These are phyloP conservation scores for Polypedilum pembai DNA, from an alignment of 1,140 invertebrate genomes.

Conservation along the genomic window DNA sequence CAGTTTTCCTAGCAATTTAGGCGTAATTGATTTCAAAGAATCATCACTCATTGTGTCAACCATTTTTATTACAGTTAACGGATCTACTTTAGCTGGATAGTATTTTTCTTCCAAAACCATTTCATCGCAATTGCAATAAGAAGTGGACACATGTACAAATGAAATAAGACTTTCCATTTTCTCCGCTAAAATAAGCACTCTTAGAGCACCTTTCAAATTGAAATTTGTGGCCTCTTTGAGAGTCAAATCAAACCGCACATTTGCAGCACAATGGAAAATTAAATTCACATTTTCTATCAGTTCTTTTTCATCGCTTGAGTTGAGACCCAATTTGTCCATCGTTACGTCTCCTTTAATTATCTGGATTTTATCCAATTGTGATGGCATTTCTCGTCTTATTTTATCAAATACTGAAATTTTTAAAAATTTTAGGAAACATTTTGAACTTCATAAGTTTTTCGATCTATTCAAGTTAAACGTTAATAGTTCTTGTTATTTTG, in stretches of 20 bases:
- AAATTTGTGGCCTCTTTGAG: constrained; percentile 62
- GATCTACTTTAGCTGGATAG: constrained; percentile 61
- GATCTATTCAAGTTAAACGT: too few relatives aligned
- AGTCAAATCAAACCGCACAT: constrained; percentile 55
- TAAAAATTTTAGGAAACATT: too few relatives aligned
- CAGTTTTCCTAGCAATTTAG: constrained; percentile 61
- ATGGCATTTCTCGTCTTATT: constrained; percentile 51
- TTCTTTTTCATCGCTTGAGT: background rate
- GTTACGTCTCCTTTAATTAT: constrained; percentile 79
- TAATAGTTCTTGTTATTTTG: too few relatives aligned
- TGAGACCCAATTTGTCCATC: constrained; percentile 45
- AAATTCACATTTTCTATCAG: background rate
- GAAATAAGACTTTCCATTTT: constrained; percentile 60
- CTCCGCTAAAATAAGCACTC: constrained; percentile 56
- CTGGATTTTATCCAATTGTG: constrained; percentile 63
- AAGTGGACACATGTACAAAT: constrained; percentile 73
- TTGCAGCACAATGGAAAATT: constrained; percentile 12
- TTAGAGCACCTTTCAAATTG: constrained; percentile 59
- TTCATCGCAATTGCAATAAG: constrained; percentile 71
- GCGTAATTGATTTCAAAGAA: constrained; percentile 61
- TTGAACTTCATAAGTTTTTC: too few relatives aligned
- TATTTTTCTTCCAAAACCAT: constrained; percentile 57
- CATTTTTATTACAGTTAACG: constrained; percentile 64
- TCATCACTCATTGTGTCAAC: constrained; percentile 70
- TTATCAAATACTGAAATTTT: constrained; percentile 58